Conservation (phyloP, 2,888 invertebrate genomes). For the Labia minor region DNA sequence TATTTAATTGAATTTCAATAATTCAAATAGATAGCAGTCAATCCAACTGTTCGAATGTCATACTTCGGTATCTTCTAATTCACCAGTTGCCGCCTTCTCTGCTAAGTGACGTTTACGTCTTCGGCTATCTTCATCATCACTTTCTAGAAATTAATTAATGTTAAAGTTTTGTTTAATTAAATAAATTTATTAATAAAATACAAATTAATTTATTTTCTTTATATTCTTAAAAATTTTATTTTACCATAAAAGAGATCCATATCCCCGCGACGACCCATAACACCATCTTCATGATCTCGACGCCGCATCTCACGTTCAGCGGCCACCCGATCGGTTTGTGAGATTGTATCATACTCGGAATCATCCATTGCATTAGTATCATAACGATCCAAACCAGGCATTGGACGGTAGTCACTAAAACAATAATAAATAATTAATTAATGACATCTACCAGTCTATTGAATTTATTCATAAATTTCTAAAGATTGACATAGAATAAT, state of each 20-base stretch:
- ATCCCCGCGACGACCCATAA: slow-evolving; percentile 57
- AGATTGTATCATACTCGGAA: slow-evolving; percentile 75
- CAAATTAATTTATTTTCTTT: not conserved
- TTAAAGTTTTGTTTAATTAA: too few relatives aligned
- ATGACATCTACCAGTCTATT: too few relatives aligned
- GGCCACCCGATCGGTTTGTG: slow-evolving; percentile 70
- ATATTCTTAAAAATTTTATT: too few relatives aligned
- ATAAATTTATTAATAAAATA: not conserved
- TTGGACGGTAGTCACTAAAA: slow-evolving; percentile 84
- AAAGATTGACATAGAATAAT: too few relatives aligned
- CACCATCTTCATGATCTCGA: slow-evolving; percentile 73
- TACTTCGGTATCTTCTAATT: slow-evolving; percentile 61
- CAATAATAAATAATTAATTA: slow-evolving; percentile 14
- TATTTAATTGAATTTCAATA: not conserved
- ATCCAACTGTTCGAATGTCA: too few relatives aligned
- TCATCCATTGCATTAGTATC: slow-evolving; percentile 78
- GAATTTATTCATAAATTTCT: too few relatives aligned
- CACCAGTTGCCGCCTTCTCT: slow-evolving; percentile 76
- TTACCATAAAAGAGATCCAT: slow-evolving; percentile 80
- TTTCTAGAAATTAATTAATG: slow-evolving; percentile 46
- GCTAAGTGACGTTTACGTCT: slow-evolving; percentile 62
- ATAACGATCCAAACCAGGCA: slow-evolving; percentile 90
- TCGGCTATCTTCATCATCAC: slow-evolving; percentile 67
- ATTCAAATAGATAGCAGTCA: too few relatives aligned
- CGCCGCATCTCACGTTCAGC: slow-evolving; percentile 84